Evolutionary conservation across 2,797 vertebrate genomes (phyloP), one percentile per base, ranked within the genome.

Genomic region (Argya squamiceps): DNA sequence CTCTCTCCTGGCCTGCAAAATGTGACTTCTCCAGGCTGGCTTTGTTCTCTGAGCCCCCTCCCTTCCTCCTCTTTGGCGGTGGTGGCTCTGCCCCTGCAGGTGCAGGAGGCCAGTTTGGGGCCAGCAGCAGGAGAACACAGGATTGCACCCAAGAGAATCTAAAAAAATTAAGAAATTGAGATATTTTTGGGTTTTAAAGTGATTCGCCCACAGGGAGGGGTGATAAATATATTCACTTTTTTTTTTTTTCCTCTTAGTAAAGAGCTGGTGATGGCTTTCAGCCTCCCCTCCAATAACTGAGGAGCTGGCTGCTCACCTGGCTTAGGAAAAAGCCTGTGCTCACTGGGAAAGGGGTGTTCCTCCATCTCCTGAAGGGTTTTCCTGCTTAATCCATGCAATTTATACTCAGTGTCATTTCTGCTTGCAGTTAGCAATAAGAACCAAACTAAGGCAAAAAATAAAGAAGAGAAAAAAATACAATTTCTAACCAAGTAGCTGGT

Each of bases 1-100:
- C 29, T 32, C 78, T 24, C 14, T 12, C 32, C 50, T 17, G 50
- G 26, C 64, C 62, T 17, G 0, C 21, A 3, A 41, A 49, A 53
- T 27, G 11, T 11, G 11, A 2, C 9, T 30, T 16, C 1, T 24
- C 5, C 27, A 16, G 79, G 2, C 10, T 15, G 0, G 0, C 41
- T 60, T 49, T 62, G 24, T 10, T 10, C 70, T 15, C 71, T 4
- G 46, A 24, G 16, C 30, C 43, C 20, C 12, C 34, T 14, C 26
- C 26, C 20, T 30, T 6, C 4, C 63, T 4, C 21, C 41, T 16
- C 50, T 3, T 4, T 11, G 68, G 39, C n/a, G n/a, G n/a, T n/a
- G n/a, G n/a, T n/a, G n/a, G n/a, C n/a, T n/a, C n/a, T n/a, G n/a
- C n/a, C n/a, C n/a, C n/a, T n/a, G n/a, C n/a, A 22, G 59, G 5